Evolutionary conservation across 2,888 invertebrate species (phyloP), one percentile per base, ranked within the genome.

Genomic region (Dyspetes luteomarginatus): DNA sequence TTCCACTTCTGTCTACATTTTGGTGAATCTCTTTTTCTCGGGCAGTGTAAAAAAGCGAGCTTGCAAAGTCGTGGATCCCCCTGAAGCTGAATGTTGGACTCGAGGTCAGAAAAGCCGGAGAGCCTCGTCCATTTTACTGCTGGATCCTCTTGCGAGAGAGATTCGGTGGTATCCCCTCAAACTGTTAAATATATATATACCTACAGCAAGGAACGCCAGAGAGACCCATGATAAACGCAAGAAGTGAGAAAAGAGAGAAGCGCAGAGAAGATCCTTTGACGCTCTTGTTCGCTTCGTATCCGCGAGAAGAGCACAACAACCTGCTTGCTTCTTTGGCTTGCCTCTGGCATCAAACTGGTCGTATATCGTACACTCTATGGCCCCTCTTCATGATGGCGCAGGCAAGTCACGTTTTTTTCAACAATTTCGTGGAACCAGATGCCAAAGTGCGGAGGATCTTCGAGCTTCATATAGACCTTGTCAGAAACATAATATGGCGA

Each of bases 1-100:
- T 28, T 41, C 58, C 73, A 43, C 67, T 64, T 65, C 36, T 68
- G 58, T 30, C 72, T n/a, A n/a, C 80, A 55, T 72, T 76, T 77
- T 55, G 78, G 74, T 26, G 43, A n/a, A n/a, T n/a, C n/a, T n/a
- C 64, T 64, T 48, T 48, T 48, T 12, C 60, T 2, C 7, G 36
- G 36, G 36, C 36, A 36, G n/a, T n/a, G n/a, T n/a, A 36, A 12
- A 36, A 7, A 36, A 12, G 26, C 43, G 17, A 60, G 48, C 45
- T 73, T 30, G 62, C 72, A 72, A 77, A 77, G 71, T 48, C 30
- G 72, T 58, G 52, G 56, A 45, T 65, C 58, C 67, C 48, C 55
- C 72, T n/a, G 50, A 30, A 50, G 58, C 71, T 67, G 36, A 26
- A 24, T 68, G 19, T 17, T 56, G 30, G 65, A 72, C 72, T 72